These are phyloP conservation scores for Psammodynastes pulverulentus DNA, from an alignment of 2,113 vertebrate genomes.

Conservation along the genomic window DNA sequence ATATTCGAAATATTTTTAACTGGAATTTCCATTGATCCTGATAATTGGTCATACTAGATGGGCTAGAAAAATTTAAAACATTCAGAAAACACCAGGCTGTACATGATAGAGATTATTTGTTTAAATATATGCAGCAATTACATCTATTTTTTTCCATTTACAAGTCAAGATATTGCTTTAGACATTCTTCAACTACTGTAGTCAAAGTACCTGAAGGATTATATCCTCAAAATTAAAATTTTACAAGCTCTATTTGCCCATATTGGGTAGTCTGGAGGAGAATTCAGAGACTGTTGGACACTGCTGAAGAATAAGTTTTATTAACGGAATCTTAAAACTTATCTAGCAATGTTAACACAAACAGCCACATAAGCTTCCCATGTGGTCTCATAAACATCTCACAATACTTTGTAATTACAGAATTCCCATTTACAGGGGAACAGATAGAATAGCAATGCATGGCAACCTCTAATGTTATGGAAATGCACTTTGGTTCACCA, in stretches of 20 bases:
- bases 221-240: background rate
- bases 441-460: background rate
- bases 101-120: background rate
- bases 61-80: background rate
- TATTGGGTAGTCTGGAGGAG: background rate
- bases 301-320: background rate
- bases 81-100: background rate
- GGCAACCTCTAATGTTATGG: background rate
- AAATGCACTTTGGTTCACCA: background rate
- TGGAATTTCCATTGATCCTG: background rate
- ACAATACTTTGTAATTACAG: background rate
- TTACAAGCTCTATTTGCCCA: background rate
- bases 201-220: background rate
- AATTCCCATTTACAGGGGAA: background rate
- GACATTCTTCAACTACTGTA: background rate
- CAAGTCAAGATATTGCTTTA: background rate
- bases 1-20: background rate
- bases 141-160: background rate
- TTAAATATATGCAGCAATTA: background rate
- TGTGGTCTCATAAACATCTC: background rate
- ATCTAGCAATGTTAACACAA: background rate
- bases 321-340: background rate
- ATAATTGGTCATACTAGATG: background rate
- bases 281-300: background rate
- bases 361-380: background rate